Conservation (phyloP, 1,140 invertebrate genomes). For the Conus betulinus region DNA sequence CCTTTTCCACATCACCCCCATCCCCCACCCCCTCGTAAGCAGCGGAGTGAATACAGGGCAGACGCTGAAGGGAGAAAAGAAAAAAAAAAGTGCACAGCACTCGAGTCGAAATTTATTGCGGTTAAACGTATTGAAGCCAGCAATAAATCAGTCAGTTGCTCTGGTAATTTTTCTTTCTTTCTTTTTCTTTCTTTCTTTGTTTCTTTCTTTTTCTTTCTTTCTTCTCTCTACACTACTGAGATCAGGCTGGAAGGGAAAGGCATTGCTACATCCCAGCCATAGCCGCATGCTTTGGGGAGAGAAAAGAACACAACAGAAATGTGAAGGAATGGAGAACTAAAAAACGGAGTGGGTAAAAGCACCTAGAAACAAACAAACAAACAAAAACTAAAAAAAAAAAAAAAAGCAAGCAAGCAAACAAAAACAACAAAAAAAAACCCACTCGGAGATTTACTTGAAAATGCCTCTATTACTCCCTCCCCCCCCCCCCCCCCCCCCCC, state of each 20-base stretch:
- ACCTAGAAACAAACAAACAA: too few species aligned
- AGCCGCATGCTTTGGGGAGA: neutral
- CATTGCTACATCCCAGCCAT: neutral
- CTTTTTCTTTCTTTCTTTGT: neutral
- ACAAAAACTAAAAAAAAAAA: too few species aligned
- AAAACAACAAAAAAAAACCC: too few species aligned
- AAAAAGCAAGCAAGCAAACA: too few species aligned
- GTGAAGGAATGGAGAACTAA: too few species aligned
- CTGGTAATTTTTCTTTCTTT: neutral
- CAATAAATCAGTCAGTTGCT: neutral
- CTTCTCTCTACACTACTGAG: neutral
- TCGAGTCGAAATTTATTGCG: slow-evolving; percentile 7
- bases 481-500: too few species aligned
- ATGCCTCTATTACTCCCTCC: too few species aligned
- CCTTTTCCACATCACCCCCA: too few species aligned
- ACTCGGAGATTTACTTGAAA: too few species aligned
- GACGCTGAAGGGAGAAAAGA: neutral
- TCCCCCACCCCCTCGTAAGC: neutral
- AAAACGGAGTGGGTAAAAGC: too few species aligned
- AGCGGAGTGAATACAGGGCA: neutral
- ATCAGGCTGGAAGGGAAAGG: neutral
- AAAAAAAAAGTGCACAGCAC: neutral
- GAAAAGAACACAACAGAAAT: too few species aligned
- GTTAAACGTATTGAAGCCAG: slow-evolving; percentile 12
- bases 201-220: neutral